Conservation (phyloP, 2,113 vertebrate genomes). For the Platichthys flesus region DNA sequence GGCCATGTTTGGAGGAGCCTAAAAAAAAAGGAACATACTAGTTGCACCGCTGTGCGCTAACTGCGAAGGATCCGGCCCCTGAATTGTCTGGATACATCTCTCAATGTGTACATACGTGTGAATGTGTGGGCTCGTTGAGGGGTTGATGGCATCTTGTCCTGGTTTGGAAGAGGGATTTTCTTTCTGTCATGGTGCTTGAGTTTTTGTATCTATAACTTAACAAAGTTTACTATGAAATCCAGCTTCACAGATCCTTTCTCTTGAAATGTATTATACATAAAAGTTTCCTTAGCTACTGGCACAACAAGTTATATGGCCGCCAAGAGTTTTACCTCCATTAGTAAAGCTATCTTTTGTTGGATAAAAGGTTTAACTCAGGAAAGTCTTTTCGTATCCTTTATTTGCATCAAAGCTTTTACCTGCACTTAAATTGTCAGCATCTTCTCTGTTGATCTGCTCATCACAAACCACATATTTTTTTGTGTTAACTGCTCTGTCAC, state of each 20-base stretch:
- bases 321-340: not conserved
- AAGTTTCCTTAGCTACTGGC: too few relatives aligned
- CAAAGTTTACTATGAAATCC: not conserved
- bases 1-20: too few relatives aligned
- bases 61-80: too few relatives aligned
- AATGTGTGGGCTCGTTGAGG: too few relatives aligned
- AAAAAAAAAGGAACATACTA: too few relatives aligned
- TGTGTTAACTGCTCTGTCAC: constrained; percentile 8
- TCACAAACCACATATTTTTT: not conserved
- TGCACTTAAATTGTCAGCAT: not conserved
- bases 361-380: not conserved
- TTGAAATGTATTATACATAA: not conserved
- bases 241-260: not conserved
- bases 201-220: not conserved
- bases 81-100: too few relatives aligned
- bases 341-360: too few relatives aligned
- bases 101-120: too few relatives aligned
- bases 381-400: not conserved
- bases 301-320: not conserved
- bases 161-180: too few relatives aligned
- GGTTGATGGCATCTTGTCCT: too few relatives aligned
- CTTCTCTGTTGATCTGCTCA: not conserved
- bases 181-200: not conserved
- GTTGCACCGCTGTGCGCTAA: too few relatives aligned
- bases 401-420: not conserved